Evolutionary conservation across 2,113 vertebrate species (phyloP).

Genomic region (Pitta sordida): DNA sequence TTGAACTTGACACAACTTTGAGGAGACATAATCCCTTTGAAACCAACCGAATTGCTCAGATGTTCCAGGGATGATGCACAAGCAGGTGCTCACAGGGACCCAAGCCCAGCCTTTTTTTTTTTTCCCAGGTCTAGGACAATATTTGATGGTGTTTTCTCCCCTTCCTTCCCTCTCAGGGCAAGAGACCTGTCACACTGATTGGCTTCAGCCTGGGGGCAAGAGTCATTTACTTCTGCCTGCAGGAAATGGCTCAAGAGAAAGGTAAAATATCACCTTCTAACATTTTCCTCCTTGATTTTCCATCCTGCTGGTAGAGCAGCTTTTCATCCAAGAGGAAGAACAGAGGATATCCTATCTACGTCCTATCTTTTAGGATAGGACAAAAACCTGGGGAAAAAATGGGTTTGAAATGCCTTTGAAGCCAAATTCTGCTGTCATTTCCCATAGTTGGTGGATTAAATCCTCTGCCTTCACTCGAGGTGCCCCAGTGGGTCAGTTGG

Average conservation of each 20-base stretch:
- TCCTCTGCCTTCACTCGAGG: not conserved
- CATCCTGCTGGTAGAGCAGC: not conserved
- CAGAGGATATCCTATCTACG: not conserved
- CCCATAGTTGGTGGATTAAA: not conserved
- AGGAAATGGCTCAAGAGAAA: slow-evolving; percentile 91
- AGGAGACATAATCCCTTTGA: not conserved
- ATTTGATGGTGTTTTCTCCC: not conserved
- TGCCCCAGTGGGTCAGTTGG: not conserved
- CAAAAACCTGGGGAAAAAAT: not conserved
- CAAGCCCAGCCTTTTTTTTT: not conserved
- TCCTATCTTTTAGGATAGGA: not conserved
- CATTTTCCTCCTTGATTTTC: not conserved
- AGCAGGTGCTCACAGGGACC: accelerated
- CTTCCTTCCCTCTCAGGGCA: slow-evolving; percentile 76
- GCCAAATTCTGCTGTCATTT: not conserved
- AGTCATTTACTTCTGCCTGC: slow-evolving; percentile 97
- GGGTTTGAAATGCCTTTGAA: not conserved
- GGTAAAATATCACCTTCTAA: slow-evolving; percentile 66
- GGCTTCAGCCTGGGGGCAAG: slow-evolving; percentile 96
- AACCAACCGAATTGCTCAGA: not conserved
- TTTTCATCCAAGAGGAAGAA: not conserved
- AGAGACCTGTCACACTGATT: slow-evolving; percentile 89
- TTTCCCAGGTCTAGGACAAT: not conserved
- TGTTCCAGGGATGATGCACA: not conserved
- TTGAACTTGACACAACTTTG: not conserved